Conservation (phyloP, 1,140 invertebrate species). For the Scaptodrosophila lebanonensis region DNA sequence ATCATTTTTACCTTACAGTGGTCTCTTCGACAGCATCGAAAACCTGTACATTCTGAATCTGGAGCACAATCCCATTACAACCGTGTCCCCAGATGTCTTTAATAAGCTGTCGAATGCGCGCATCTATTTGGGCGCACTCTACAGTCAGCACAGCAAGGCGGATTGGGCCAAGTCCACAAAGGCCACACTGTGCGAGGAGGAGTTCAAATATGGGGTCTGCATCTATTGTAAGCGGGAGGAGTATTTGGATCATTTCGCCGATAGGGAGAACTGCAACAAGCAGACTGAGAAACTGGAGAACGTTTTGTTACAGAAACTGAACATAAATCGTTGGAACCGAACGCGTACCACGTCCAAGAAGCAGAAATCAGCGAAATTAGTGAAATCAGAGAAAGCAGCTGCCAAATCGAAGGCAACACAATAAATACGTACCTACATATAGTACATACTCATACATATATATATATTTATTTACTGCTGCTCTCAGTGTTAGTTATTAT, state of each 20-base stretch:
- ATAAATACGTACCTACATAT: too few relatives aligned
- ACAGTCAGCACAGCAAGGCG: constrained; percentile 5
- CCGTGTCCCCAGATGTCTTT: constrained; percentile 53
- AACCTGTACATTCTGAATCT: constrained; percentile 56
- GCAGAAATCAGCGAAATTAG: too few relatives aligned
- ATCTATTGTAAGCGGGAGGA: constrained; percentile 57
- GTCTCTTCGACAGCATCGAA: constrained; percentile 48
- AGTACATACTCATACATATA: too few relatives aligned
- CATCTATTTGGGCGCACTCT: constrained; percentile 53
- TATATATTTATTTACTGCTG: too few relatives aligned
- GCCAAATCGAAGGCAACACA: too few relatives aligned
- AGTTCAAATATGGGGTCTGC: constrained; percentile 53
- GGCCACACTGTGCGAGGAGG: constrained; percentile 61
- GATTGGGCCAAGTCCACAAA: constrained; percentile 51
- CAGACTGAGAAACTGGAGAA: too few relatives aligned
- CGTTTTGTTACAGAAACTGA: too few relatives aligned
- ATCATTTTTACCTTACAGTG: constrained; percentile 13
- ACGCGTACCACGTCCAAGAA: constrained; percentile 10
- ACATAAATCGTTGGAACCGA: constrained; percentile 31
- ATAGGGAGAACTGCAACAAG: constrained; percentile 57
- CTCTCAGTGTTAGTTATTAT: too few relatives aligned
- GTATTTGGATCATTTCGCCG: constrained; percentile 55
- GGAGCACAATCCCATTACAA: constrained; percentile 62
- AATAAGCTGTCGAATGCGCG: constrained; percentile 37
- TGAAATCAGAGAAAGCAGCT: too few relatives aligned